A percentile compares a stretch with the other conserved stretches of the same genome.
These are phyloP conservation scores for Metopia argyrocephala DNA, from an alignment of 2,888 invertebrate species.

Conservation along the genomic window DNA sequence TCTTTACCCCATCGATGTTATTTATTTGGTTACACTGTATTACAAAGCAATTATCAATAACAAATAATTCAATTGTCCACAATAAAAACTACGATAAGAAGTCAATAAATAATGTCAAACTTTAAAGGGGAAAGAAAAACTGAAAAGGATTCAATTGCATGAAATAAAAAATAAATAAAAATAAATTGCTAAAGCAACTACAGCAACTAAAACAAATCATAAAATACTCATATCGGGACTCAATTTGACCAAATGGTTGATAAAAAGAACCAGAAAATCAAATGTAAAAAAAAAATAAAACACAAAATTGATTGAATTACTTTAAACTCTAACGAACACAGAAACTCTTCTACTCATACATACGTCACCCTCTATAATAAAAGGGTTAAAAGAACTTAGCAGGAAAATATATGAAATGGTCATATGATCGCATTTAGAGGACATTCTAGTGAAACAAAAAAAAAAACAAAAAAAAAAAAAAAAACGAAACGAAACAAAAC, in stretches of 20 bases:
- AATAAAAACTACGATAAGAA: neutral
- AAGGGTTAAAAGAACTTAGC: slow-evolving; percentile 11
- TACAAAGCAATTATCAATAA: neutral
- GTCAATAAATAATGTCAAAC: too few relatives aligned
- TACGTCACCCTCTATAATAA: neutral
- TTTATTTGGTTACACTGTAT: too few relatives aligned
- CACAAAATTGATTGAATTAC: slow-evolving; percentile 43
- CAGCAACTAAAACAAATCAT: slow-evolving; percentile 19
- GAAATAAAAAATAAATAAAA: neutral
- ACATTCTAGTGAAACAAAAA: too few relatives aligned
- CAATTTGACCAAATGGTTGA: neutral
- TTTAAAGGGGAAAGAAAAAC: slow-evolving; percentile 8
- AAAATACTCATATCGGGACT: slow-evolving; percentile 16
- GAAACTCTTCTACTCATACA: neutral
- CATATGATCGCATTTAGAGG: too few relatives aligned
- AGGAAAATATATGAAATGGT: neutral
- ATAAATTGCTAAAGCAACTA: too few relatives aligned
- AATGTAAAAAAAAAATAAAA: neutral
- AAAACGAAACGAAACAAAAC: neutral
- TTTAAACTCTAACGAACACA: neutral
- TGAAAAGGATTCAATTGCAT: neutral
- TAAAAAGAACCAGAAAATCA: slow-evolving; percentile 1
- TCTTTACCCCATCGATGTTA: too few relatives aligned
- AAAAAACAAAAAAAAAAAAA: neutral
- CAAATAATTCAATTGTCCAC: neutral